phyloP scores from a whole-genome alignment of 2,113 vertebrate species.

The Sebastes schlegelii region DNA sequence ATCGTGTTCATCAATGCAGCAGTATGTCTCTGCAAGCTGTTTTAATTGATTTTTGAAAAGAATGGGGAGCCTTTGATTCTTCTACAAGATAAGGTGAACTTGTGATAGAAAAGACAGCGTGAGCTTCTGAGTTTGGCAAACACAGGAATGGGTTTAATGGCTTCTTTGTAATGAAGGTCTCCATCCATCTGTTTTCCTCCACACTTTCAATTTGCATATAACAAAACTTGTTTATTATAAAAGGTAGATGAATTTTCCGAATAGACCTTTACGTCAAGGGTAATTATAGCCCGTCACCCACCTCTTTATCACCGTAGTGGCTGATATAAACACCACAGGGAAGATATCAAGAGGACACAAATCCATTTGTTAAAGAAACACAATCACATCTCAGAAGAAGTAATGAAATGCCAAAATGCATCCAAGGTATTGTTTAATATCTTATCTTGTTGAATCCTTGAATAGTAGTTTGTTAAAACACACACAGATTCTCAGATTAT shows the following conservation, averaged over 20 bases:
- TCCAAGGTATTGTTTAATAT: background rate
- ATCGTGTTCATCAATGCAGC: constrained; percentile 44
- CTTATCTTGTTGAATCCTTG: background rate
- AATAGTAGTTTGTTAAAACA: background rate
- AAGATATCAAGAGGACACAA: background rate
- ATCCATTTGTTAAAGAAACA: background rate
- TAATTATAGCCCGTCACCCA: background rate
- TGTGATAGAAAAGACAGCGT: background rate
- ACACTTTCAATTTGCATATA: background rate
- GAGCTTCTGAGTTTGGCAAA: background rate
- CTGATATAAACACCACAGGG: background rate
- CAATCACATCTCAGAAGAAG: background rate
- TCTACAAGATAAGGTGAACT: background rate
- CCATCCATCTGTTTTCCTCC: no score
- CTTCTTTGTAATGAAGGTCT: background rate
- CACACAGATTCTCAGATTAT: background rate
- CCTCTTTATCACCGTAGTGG: background rate
- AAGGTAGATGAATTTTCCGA: background rate
- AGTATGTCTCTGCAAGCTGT: constrained; percentile 24
- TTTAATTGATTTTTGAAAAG: constrained; percentile 34
- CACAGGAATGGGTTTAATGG: background rate
- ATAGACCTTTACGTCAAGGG: background rate
- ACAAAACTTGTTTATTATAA: background rate
- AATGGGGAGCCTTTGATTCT: background rate
- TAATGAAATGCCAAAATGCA: background rate